Conservation (phyloP, 2,888 invertebrate species). For the Steinernema carpocapsae region DNA sequence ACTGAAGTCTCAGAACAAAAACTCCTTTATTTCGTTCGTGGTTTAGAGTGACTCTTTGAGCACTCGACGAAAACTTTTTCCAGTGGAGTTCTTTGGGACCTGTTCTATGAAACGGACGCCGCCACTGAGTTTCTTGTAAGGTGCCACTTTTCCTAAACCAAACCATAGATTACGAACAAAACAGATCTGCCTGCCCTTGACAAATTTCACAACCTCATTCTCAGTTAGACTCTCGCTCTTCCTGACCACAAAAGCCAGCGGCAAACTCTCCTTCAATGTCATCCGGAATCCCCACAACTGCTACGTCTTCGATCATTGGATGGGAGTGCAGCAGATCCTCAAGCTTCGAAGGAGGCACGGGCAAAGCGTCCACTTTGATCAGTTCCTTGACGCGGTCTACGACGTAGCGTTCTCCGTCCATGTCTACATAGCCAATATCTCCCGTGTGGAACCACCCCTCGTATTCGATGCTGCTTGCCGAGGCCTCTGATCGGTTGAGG, state of each 20-base stretch:
- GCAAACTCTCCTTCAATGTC: slow-evolving; percentile 68
- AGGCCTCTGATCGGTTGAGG: slow-evolving; percentile 77
- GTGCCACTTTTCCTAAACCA: neutral
- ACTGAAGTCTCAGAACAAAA: no score
- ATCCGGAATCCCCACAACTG: slow-evolving; percentile 81
- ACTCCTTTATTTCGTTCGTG: no score
- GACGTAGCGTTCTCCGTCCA: slow-evolving; percentile 52
- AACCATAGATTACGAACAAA: no score
- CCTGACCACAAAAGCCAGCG: slow-evolving; percentile 61
- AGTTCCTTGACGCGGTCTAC: slow-evolving; percentile 60
- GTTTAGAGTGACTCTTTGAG: no score
- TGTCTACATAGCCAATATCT: slow-evolving; percentile 54
- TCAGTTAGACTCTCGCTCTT: neutral
- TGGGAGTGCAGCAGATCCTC: slow-evolving; percentile 81
- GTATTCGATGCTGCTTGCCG: slow-evolving; percentile 74
- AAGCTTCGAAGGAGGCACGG: slow-evolving; percentile 84
- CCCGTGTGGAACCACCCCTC: no score
- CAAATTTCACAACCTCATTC: slow-evolving; percentile 19
- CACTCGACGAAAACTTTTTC: no score
- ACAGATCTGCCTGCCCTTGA: slow-evolving; percentile 29
- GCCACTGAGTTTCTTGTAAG: neutral
- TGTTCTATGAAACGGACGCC: no score
- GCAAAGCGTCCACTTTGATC: slow-evolving; percentile 58
- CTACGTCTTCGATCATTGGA: slow-evolving; percentile 78
- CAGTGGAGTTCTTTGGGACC: no score